These are phyloP conservation scores for Holothuria glaberrima DNA, from an alignment of 35 echinoderm and acorn worm species.

Conservation along the genomic window DNA sequence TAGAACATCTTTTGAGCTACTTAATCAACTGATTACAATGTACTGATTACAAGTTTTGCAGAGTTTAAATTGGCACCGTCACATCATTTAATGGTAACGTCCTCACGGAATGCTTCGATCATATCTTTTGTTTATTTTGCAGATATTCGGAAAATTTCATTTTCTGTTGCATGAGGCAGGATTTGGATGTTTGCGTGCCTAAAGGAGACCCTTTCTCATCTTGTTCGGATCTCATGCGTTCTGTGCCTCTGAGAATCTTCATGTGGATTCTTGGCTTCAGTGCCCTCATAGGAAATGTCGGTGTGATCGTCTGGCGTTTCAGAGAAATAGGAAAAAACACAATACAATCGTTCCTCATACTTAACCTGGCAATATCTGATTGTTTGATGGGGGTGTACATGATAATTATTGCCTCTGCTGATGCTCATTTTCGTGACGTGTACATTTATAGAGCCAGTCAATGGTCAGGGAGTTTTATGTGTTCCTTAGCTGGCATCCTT, in stretches of 20 bases:
- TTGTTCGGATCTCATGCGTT: slow-evolving; percentile 81
- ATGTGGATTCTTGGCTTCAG: slow-evolving; percentile 92
- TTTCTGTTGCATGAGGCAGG: slow-evolving; percentile 80
- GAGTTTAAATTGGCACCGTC: no score
- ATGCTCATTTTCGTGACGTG: slow-evolving; percentile 65
- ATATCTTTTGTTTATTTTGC: neutral
- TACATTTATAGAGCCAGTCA: slow-evolving; percentile 69
- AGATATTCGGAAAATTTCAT: slow-evolving; percentile 85
- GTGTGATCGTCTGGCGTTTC: slow-evolving; percentile 72
- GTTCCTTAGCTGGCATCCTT: slow-evolving; percentile 73
- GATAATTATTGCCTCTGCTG: slow-evolving; percentile 83
- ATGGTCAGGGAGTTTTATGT: slow-evolving; percentile 65
- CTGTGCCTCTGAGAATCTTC: slow-evolving; percentile 55
- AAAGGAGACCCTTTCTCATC: slow-evolving; percentile 86
- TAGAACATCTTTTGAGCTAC: no score
- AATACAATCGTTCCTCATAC: slow-evolving; percentile 79
- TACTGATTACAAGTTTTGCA: no score
- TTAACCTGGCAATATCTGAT: slow-evolving; percentile 87
- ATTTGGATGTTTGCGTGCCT: slow-evolving; percentile 68
- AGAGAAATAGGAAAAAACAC: slow-evolving; percentile 46
- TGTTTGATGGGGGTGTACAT: slow-evolving; percentile 96
- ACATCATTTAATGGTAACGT: no score
- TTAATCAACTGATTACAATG: no score
- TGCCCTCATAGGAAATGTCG: slow-evolving; percentile 85
- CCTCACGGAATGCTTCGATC: no score